Percentiles rank a stretch among this genome's conserved stretches.
phyloP scores from a whole-genome alignment of 2,113 vertebrate species.

The Rafetus swinhoei region DNA sequence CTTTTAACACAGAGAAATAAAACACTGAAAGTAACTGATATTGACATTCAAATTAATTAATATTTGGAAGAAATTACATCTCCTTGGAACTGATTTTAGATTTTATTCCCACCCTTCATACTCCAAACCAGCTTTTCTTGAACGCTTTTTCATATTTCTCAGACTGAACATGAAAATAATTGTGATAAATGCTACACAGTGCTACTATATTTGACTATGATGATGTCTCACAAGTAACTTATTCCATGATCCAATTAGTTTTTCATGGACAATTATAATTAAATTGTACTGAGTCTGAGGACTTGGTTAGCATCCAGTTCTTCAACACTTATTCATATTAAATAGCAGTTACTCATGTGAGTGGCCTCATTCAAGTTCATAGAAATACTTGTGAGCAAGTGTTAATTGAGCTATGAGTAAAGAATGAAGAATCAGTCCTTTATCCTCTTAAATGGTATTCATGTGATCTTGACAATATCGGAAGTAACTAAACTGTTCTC shows the following conservation, averaged over 20 bases:
- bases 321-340: not conserved
- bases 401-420: not conserved
- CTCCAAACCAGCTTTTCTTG: not conserved
- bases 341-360: not conserved
- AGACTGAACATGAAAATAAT: not conserved
- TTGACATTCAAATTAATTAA: conserved; percentile 41
- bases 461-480: not conserved
- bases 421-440: not conserved
- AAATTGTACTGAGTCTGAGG: not conserved
- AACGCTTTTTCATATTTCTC: accelerated
- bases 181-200: not conserved
- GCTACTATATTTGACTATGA: not conserved
- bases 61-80: not conserved
- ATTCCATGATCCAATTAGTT: not conserved
- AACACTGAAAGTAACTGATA: conserved; percentile 22
- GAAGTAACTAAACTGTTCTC: not conserved
- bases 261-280: not conserved
- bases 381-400: not conserved
- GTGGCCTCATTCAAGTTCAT: not conserved
- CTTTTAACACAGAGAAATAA: conserved; percentile 42
- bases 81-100: not conserved
- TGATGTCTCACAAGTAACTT: not conserved
- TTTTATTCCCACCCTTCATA: not conserved
- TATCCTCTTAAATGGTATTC: not conserved
- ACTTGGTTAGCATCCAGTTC: not conserved